A percentile compares a stretch with the other conserved stretches of the same genome.
Conservation (phyloP, 1,140 invertebrate genomes). For the Apis cerana region DNA sequence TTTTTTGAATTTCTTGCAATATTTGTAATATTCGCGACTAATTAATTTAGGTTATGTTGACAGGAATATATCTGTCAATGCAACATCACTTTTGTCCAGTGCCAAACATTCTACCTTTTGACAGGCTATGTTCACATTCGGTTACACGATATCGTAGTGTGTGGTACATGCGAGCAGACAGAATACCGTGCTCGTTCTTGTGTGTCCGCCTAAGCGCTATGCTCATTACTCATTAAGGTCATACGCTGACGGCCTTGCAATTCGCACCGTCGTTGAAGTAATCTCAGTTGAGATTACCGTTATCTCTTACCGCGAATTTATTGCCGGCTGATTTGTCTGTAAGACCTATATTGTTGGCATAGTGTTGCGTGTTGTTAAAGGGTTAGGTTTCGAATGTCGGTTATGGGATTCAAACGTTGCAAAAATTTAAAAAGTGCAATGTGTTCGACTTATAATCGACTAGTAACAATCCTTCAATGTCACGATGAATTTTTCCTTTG, state of each 20-base stretch:
- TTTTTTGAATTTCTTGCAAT: conserved; percentile 20
- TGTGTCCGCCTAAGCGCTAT: conserved; percentile 54
- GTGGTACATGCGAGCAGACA: conserved; percentile 28
- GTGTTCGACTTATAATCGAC: conserved; percentile 13
- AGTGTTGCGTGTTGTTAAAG: conserved; percentile 7
- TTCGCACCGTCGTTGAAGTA: conserved; percentile 67
- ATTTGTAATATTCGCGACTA: conserved; percentile 9
- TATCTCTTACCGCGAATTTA: conserved; percentile 63
- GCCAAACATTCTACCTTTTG: conserved; percentile 50
- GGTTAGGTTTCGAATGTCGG: conserved; percentile 32
- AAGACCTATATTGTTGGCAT: conserved; percentile 37
- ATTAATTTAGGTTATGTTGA: conserved; percentile 26
- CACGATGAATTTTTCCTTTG: not conserved
- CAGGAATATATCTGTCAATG: conserved; percentile 34
- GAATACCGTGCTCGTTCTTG: conserved; percentile 45
- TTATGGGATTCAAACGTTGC: not conserved
- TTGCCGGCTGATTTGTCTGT: conserved; percentile 55
- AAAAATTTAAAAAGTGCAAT: conserved; percentile 16
- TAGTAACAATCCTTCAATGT: not conserved
- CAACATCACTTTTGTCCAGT: conserved; percentile 28
- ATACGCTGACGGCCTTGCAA: conserved; percentile 74
- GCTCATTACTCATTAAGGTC: conserved; percentile 76
- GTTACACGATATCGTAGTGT: conserved; percentile 40
- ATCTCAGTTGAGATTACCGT: conserved; percentile 63
- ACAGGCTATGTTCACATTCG: conserved; percentile 56